These are phyloP conservation scores for Scotopteryx bipunctaria DNA, from an alignment of 2,888 invertebrate species.

Conservation along the genomic window DNA sequence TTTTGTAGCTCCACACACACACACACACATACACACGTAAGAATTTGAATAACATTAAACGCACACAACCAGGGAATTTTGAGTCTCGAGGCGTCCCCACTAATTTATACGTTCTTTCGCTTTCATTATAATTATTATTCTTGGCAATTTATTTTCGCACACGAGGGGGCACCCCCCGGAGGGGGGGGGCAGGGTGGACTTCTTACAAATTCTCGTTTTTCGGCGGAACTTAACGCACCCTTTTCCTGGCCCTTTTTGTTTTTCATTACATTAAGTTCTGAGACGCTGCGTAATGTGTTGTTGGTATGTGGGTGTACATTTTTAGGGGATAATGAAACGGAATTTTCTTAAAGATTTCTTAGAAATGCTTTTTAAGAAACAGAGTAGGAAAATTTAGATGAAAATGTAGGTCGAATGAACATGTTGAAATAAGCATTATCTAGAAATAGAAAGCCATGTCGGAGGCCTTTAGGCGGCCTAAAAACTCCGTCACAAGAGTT, in stretches of 20 bases:
- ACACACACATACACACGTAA: constrained; percentile 34
- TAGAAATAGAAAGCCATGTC: too few relatives aligned
- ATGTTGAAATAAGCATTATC: too few relatives aligned
- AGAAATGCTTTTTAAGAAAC: not conserved
- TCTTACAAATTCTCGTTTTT: constrained; percentile 84
- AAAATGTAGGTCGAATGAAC: too few relatives aligned
- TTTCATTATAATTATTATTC: constrained; percentile 84
- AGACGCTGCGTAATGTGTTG: constrained; percentile 76
- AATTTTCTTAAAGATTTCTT: constrained; percentile 32
- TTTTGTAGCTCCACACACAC: constrained; percentile 32
- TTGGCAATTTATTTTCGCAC: constrained; percentile 84
- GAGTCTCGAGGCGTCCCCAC: constrained; percentile 78
- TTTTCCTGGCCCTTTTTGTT: constrained; percentile 84
- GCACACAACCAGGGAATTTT: constrained; percentile 55
- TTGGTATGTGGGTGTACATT: constrained; percentile 64
- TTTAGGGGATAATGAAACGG: constrained; percentile 59
- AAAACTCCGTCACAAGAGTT: too few relatives aligned
- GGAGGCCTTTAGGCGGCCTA: too few relatives aligned
- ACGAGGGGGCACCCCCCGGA: constrained; percentile 72
- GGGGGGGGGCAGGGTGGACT: constrained; percentile 67
- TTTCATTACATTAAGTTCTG: constrained; percentile 84
- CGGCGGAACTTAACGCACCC: constrained; percentile 83
- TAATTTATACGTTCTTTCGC: constrained; percentile 84
- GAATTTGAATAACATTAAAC: constrained; percentile 46
- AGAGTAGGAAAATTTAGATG: too few relatives aligned